Conservation (phyloP, 1,140 invertebrate species). For the Mya arenaria region DNA sequence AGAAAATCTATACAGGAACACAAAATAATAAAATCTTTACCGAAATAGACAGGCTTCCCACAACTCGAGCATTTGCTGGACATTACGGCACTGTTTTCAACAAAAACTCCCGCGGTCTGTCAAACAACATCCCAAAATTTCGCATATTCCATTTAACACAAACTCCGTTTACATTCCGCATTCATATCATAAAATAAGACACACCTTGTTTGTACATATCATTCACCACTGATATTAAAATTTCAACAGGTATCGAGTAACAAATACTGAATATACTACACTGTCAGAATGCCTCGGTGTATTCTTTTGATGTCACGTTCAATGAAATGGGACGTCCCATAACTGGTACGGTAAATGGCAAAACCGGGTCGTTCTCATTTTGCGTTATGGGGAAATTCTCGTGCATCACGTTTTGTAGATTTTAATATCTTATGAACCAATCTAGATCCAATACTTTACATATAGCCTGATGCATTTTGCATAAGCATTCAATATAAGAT, state of each 20-base stretch:
- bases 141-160: neutral
- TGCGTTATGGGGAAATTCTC: too few species aligned
- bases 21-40: constrained; percentile 9
- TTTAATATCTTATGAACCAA: too few species aligned
- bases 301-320: neutral
- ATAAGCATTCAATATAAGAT: too few species aligned
- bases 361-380: too few species aligned
- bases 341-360: neutral
- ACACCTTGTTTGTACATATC: neutral
- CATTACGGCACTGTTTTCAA: neutral
- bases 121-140: neutral
- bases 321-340: neutral
- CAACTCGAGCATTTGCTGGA: constrained; percentile 22
- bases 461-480: too few species aligned
- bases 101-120: neutral
- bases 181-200: neutral
- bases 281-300: neutral
- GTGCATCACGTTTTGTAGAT: too few species aligned
- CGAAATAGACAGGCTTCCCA: constrained; percentile 45
- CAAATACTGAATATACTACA: neutral
- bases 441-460: too few species aligned
- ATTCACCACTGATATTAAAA: neutral
- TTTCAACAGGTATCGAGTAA: neutral
- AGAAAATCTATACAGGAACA: too few species aligned
- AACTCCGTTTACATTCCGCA: neutral